Evolutionary conservation across 2,888 invertebrate species (phyloP), one percentile per base, ranked within the genome.

Genomic region (Phengaris alcon): DNA sequence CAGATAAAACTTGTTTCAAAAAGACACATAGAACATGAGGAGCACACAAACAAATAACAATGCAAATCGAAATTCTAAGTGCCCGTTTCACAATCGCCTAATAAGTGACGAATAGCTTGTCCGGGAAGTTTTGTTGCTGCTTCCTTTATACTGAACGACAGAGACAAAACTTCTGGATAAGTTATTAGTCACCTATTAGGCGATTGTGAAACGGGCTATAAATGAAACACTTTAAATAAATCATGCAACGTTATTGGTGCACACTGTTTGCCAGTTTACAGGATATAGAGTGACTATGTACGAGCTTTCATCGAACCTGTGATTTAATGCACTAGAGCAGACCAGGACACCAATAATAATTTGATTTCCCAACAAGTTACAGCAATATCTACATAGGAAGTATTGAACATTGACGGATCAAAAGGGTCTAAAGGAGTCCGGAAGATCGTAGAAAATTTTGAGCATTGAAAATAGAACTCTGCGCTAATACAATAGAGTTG

Each of bases 281-380:
- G 72, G 35, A n/a, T n/a, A n/a, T 8, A 8, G 13, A 72, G 22
- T 52, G 72, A 35, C 72, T 54, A 35, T 35, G 72, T 22, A 22
- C 7, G 22, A 54, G 72, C 72, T 51, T 72, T 54, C 51, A 72
- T 72, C 52, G 52, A 35, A 44, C 51, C 52, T 22, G 51, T 72
- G 12, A 72, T 72, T 72, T 35, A 35, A 52, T 72, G 51, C 72
- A 72, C 72, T 72, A 52, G 51, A 72, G 35, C 72, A 35, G 51
- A 72, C 72, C 72, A 54, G 52, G 72, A 52, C 13, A 72, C 52
- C 54, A 48, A 22, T 48, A 22, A 70, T 70, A 52, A 70, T 70
- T 64, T 64, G 35, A 64, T 64, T 64, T 2, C 13, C 55, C 9
- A 9, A 10, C 22, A 22, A 22, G 10, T 59, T 59, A 22, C 5